These are phyloP conservation scores for Diplosoma virens DNA, from an alignment of 23 tunicate species.

Conservation along the genomic window DNA sequence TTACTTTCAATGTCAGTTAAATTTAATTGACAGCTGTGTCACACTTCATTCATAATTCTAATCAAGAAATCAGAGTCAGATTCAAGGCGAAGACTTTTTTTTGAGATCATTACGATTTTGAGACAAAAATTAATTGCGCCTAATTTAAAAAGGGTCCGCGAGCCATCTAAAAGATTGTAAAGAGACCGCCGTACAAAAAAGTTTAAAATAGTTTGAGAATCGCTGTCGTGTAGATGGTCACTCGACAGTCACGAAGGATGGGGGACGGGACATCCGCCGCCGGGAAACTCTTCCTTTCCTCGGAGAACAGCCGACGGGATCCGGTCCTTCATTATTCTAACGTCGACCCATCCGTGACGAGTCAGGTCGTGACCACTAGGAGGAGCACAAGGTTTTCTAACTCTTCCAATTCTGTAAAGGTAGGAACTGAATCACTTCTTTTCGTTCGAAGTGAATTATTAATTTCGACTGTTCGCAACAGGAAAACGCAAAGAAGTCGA, in stretches of 20 bases:
- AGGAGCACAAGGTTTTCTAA: constrained; percentile 68
- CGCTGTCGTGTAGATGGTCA: constrained; percentile 55
- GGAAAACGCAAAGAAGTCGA: constrained; percentile 59
- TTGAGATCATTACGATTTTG: too few relatives aligned
- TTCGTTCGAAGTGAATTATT: background rate
- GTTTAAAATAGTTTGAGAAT: too few relatives aligned
- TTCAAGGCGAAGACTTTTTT: too few relatives aligned
- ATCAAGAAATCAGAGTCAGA: too few relatives aligned
- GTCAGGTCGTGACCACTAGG: constrained; percentile 24
- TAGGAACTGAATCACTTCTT: background rate
- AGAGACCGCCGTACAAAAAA: too few relatives aligned
- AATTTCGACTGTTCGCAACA: background rate
- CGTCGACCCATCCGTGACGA: constrained; percentile 1
- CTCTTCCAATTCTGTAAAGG: constrained; percentile 70
- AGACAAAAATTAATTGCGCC: too few relatives aligned
- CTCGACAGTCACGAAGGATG: constrained; percentile 67
- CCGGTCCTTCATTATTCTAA: background rate
- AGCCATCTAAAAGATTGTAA: too few relatives aligned
- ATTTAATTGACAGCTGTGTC: too few relatives aligned
- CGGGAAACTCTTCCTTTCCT: constrained; percentile 71
- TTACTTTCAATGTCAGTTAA: too few relatives aligned
- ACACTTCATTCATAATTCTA: too few relatives aligned
- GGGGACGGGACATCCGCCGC: constrained; percentile 47
- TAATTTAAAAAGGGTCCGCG: too few relatives aligned
- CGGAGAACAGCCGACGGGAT: constrained; percentile 68